A percentile compares a stretch with the other conserved stretches of the same genome.
phyloP scores from a whole-genome alignment of 2,797 vertebrate species.

The Jordanella pulchra region DNA sequence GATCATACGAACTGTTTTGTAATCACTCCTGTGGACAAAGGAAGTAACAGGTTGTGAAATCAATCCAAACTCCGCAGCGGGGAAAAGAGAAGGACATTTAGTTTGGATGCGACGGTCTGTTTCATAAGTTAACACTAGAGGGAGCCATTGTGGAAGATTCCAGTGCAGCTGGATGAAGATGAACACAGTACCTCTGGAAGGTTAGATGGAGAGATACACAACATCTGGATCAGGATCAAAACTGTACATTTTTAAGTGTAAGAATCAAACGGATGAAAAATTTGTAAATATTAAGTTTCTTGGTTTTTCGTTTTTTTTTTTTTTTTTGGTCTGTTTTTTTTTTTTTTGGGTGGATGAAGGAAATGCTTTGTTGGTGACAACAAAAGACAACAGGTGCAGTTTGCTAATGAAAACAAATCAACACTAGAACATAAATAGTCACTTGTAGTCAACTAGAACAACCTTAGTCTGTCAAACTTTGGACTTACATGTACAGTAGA shows the following conservation, averaged over 20 bases:
- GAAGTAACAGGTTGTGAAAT: constrained; percentile 32
- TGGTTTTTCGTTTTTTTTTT: constrained; percentile 63
- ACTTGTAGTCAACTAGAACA: not conserved
- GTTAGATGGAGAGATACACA: constrained; percentile 54
- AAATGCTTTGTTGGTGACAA: constrained; percentile 79
- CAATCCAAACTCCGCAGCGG: constrained; percentile 59
- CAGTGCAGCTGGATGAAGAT: constrained; percentile 37
- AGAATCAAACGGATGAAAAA: constrained; percentile 76
- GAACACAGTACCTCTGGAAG: constrained; percentile 32
- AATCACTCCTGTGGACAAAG: constrained; percentile 48
- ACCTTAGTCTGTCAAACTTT: not conserved
- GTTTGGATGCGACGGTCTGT: constrained; percentile 66
- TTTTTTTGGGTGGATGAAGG: constrained; percentile 54
- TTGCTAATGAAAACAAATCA: constrained; percentile 33
- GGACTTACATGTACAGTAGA: not conserved
- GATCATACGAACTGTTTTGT: constrained; percentile 56
- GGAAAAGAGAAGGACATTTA: constrained; percentile 40
- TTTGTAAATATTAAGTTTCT: constrained; percentile 83
- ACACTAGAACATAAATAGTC: constrained; percentile 14
- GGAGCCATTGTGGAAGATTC: constrained; percentile 60
- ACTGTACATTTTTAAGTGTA: constrained; percentile 86
- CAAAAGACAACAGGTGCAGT: constrained; percentile 75
- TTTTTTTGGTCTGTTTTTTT: constrained; percentile 37
- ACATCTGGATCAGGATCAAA: constrained; percentile 65
- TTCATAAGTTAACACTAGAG: constrained; percentile 78